phyloP scores from a whole-genome alignment of 2,113 vertebrate species.

The Cololabis saira region DNA sequence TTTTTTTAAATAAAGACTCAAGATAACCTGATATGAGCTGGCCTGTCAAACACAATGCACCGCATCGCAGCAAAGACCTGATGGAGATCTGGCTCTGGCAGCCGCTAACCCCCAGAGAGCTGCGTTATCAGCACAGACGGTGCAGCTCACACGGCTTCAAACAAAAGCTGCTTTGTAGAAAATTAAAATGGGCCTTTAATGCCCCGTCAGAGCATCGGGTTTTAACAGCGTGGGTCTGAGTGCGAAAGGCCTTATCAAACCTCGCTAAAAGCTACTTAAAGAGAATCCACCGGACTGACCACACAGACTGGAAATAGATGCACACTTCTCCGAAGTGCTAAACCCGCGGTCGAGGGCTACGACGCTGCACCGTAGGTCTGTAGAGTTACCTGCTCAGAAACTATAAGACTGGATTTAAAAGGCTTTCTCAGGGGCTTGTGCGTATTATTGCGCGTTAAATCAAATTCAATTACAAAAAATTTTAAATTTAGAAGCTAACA shows the following conservation, averaged over 20 bases:
- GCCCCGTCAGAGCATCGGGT: constrained; percentile 35
- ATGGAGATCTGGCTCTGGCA: constrained; percentile 2
- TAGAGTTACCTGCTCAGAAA: too few relatives aligned
- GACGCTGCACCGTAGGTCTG: too few relatives aligned
- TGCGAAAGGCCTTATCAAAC: constrained; percentile 38
- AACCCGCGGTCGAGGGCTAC: not conserved
- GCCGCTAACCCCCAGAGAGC: constrained; percentile 33
- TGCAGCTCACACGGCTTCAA: constrained; percentile 30
- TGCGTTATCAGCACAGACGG: not conserved
- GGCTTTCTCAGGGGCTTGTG: not conserved
- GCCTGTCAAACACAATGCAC: not conserved
- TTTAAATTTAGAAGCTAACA: too few relatives aligned
- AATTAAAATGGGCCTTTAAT: constrained; percentile 57
- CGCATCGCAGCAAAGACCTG: too few relatives aligned
- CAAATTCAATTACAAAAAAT: too few relatives aligned
- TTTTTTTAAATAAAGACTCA: not conserved
- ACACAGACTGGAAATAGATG: constrained; percentile 1
- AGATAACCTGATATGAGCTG: not conserved
- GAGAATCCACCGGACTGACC: constrained; percentile 35
- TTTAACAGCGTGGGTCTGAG: constrained; percentile 17
- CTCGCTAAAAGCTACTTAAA: constrained; percentile 48
- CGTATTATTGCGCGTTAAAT: too few relatives aligned
- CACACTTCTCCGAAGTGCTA: constrained; percentile 1
- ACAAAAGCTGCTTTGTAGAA: constrained; percentile 41
- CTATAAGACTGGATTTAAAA: not conserved